Percentiles rank a stretch among this genome's conserved stretches.
phyloP scores from a whole-genome alignment of 2,888 invertebrate species.

The Psylliodes chrysocephalus region DNA sequence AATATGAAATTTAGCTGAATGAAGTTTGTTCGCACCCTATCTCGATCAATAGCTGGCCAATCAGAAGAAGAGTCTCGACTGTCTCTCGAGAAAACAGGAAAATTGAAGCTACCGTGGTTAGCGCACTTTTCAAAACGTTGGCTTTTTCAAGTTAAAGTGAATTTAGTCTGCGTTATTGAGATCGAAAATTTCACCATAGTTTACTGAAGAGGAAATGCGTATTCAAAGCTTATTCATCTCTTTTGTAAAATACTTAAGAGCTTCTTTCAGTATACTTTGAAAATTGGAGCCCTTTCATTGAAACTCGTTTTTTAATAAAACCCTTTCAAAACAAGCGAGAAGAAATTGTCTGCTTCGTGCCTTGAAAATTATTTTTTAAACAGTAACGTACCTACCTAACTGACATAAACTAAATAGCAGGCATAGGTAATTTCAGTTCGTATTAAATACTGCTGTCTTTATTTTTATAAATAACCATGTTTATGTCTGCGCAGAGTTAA shows the following conservation, averaged over 20 bases:
- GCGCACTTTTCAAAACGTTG: slow-evolving; percentile 16
- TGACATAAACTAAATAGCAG: no score
- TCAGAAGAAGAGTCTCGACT: slow-evolving; percentile 32
- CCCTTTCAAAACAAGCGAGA: not conserved
- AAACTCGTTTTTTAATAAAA: not conserved
- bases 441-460: no score
- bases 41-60: slow-evolving; percentile 42
- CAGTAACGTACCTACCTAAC: no score
- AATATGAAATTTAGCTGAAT: slow-evolving; percentile 48
- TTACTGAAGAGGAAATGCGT: not conserved
- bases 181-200: slow-evolving; percentile 6
- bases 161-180: slow-evolving; percentile 8
- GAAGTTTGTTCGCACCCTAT: slow-evolving; percentile 41
- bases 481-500: no score
- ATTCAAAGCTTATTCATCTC: not conserved
- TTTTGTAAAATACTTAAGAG: not conserved
- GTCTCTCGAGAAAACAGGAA: slow-evolving; percentile 15
- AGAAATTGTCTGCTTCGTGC: no score
- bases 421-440: no score
- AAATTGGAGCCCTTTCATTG: not conserved
- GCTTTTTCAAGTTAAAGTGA: slow-evolving; percentile 16
- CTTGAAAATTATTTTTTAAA: no score
- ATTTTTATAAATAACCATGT: no score
- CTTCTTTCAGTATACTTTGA: not conserved
- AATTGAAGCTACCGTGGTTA: slow-evolving; percentile 17